phyloP scores from a whole-genome alignment of 2,113 vertebrate genomes.

The Poicephalus gulielmi region DNA sequence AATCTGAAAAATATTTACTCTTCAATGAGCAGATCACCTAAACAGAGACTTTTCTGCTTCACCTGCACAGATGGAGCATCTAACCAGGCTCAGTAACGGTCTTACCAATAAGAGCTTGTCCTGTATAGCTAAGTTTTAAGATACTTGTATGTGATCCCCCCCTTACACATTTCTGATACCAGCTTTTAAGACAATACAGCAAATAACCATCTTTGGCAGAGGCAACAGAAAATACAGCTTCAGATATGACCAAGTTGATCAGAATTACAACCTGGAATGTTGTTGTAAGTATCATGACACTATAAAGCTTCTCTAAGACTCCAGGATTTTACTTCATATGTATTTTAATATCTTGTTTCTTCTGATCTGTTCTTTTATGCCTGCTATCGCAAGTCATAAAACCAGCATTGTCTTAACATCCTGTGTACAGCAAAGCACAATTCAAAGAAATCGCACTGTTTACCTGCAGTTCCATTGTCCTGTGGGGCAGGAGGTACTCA shows the following conservation, averaged over 20 bases:
- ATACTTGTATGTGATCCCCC: rapidly evolving
- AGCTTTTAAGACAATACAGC: background rate
- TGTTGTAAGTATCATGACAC: background rate
- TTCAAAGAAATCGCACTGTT: background rate
- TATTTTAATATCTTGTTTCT: background rate
- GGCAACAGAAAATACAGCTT: background rate
- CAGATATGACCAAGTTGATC: background rate
- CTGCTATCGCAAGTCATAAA: background rate
- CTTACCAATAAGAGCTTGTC: background rate
- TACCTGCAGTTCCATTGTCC: background rate
- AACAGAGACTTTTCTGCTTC: background rate
- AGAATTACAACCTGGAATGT: background rate
- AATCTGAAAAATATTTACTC: background rate
- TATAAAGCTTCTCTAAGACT: background rate
- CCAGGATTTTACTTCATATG: background rate
- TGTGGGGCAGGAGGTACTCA: background rate
- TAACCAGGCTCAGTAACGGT: background rate
- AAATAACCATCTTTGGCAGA: background rate
- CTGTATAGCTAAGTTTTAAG: background rate
- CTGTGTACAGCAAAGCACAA: background rate
- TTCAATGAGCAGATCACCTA: background rate
- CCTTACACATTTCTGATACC: background rate
- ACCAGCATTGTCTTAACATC: background rate
- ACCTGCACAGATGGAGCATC: rapidly evolving
- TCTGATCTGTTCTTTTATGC: background rate